Conservation (phyloP, 1,140 invertebrate genomes). For the Neodiprion fabricii region DNA sequence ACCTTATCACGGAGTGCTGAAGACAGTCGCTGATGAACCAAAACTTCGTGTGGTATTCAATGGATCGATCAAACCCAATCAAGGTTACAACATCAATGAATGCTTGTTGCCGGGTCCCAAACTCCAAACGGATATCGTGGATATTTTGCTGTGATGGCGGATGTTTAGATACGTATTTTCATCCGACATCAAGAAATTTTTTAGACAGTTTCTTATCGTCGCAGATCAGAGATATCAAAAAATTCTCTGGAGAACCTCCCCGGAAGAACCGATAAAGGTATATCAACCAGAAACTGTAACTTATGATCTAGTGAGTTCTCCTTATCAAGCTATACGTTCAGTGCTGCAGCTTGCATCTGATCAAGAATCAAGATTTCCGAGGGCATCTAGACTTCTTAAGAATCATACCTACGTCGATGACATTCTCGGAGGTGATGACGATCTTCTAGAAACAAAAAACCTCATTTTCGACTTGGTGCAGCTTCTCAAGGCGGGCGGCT, state of each 20-base stretch:
- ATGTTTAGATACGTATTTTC: background rate
- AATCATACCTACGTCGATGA: slow-evolving; percentile 39
- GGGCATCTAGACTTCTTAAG: background rate
- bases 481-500: slow-evolving; percentile 26
- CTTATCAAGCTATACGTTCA: slow-evolving; percentile 31
- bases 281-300: slow-evolving; percentile 37
- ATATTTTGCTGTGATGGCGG: background rate
- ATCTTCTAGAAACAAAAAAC: background rate
- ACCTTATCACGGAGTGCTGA: slow-evolving; percentile 26
- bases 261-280: background rate
- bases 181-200: slow-evolving; percentile 29
- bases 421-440: slow-evolving; percentile 22
- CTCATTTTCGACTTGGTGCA: background rate
- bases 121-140: background rate
- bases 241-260: slow-evolving; percentile 40
- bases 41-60: slow-evolving; percentile 28
- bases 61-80: background rate
- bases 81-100: background rate
- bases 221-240: slow-evolving; percentile 34
- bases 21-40: slow-evolving; percentile 17
- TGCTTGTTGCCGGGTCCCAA: background rate
- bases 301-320: slow-evolving; percentile 35
- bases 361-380: background rate
- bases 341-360: slow-evolving; percentile 40
- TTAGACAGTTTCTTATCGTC: slow-evolving; percentile 38